Base-by-base conservation (phyloP, 2,888 invertebrate genomes). In the Drosophila fungiperda region DNA sequence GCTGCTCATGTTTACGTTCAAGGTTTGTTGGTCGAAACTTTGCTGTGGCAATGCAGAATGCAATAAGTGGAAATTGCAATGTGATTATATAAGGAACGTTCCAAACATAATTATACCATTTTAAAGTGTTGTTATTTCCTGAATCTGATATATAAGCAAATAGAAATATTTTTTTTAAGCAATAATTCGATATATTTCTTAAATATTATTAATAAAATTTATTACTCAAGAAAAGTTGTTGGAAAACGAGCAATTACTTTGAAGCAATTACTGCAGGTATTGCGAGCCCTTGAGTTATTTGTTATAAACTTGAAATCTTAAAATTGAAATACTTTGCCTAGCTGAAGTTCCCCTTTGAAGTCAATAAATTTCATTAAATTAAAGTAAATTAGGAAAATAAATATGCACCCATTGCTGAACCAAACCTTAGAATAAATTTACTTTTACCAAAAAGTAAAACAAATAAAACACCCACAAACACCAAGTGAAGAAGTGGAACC, bases 301-400 rank as follows among this genome's bases (percentile, higher is more conserved):
- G 36, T 35, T 11, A n/a, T 70, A 38, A 8, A 29, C 29, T 42
- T 36, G 32, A 3, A 17, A n/a, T 9, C 5, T 0, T n/a, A 0
- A 15, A 23, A 36, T 2, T 23, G 12, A 23, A 35, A 17, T 23
- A 54, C 61, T 59, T 50, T 17, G 36, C 38, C 49, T 48, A 15
- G 17, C 42, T 38, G 52, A 23, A 45, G 45, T 45, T 38, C 35
- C 54, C 32, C 55, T 59, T 73, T 59, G 65, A 50, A 63, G 36
- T 68, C n/a, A 50, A 36, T 52, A 52, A 70, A 70, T 78, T 78
- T 70, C 66, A 81, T 74, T 61, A 68, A 62, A 71, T 73, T 71
- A 65, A 78, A 80, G 69, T 64, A 59, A 57, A 72, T 82, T 78
- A 67, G 61, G 58, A 33, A 75, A 68, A 80, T 72, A 78, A 82